Conservation (phyloP, 1,140 invertebrate species). For the Nasonia vitripennis region DNA sequence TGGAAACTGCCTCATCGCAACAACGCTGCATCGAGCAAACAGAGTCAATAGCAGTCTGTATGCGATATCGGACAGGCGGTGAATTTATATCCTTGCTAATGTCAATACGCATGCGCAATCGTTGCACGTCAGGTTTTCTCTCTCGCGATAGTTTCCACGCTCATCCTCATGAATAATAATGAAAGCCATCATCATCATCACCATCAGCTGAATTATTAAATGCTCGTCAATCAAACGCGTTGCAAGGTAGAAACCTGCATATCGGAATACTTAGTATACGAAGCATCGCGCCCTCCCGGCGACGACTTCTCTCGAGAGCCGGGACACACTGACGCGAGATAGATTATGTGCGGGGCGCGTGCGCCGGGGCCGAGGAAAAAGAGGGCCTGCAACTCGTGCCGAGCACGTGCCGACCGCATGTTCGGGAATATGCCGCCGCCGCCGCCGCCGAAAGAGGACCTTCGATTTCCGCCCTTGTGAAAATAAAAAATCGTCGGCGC, state of each 20-base stretch:
- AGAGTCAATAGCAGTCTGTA: too few relatives aligned
- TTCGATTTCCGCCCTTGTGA: conserved; percentile 45
- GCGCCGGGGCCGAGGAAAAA: conserved; percentile 12
- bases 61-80: neutral
- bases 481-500: conserved; percentile 28
- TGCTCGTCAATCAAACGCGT: too few relatives aligned
- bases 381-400: conserved; percentile 28
- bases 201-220: neutral
- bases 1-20: too few relatives aligned
- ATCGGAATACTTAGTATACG: too few relatives aligned
- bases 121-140: neutral
- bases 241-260: too few relatives aligned
- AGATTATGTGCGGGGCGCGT: neutral
- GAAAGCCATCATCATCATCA: neutral
- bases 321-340: neutral
- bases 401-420: conserved; percentile 49
- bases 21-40: too few relatives aligned
- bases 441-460: conserved; percentile 38
- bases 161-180: neutral
- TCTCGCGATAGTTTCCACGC: neutral
- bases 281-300: too few relatives aligned
- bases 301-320: neutral
- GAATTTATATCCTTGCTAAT: conserved; percentile 32
- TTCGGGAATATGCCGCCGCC: conserved; percentile 23
- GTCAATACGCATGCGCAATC: neutral